These are phyloP conservation scores for Heterodera schachtii DNA, from an alignment of 1,140 invertebrate genomes.

Conservation along the genomic window DNA sequence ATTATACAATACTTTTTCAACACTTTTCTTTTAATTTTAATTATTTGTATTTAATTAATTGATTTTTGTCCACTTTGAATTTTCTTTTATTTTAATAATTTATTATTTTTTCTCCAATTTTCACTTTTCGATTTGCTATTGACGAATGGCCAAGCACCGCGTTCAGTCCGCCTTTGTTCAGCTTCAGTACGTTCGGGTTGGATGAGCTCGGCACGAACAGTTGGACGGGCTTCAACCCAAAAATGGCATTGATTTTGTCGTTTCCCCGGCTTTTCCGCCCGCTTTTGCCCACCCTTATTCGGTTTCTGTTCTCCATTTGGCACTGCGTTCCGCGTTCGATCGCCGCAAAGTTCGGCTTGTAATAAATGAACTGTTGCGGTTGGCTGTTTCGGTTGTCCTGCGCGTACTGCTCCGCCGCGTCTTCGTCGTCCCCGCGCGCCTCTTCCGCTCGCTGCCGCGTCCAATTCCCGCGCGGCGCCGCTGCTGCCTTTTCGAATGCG, in stretches of 20 bases:
- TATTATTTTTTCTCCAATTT: not conserved
- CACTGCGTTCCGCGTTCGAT: slow-evolving; percentile 20
- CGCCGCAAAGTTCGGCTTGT: slow-evolving; percentile 18
- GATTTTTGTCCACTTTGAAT: not conserved
- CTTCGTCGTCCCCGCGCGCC: not conserved
- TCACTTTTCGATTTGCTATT: slow-evolving; percentile 52
- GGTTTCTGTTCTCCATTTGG: slow-evolving; percentile 51
- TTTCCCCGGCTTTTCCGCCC: slow-evolving; percentile 5
- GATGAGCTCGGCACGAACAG: slow-evolving; percentile 50
- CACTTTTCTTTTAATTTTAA: slow-evolving; percentile 4
- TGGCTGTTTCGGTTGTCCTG: not conserved
- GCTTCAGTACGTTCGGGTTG: slow-evolving; percentile 50
- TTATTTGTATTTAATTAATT: slow-evolving; percentile 12
- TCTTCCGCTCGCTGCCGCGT: not conserved
- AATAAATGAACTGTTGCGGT: not conserved
- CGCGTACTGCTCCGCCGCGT: not conserved
- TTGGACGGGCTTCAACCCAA: slow-evolving; percentile 44
- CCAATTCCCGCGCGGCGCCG: not conserved
- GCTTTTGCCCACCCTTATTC: slow-evolving; percentile 29
- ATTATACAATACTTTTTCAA: not conserved
- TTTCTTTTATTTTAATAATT: no score
- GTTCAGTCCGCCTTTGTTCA: slow-evolving; percentile 54
- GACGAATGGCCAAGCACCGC: slow-evolving; percentile 51
- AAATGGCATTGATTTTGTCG: not conserved
- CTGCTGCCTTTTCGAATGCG: not conserved